Conservation (phyloP, 2,888 invertebrate species). For the Callosobruchus maculatus region DNA sequence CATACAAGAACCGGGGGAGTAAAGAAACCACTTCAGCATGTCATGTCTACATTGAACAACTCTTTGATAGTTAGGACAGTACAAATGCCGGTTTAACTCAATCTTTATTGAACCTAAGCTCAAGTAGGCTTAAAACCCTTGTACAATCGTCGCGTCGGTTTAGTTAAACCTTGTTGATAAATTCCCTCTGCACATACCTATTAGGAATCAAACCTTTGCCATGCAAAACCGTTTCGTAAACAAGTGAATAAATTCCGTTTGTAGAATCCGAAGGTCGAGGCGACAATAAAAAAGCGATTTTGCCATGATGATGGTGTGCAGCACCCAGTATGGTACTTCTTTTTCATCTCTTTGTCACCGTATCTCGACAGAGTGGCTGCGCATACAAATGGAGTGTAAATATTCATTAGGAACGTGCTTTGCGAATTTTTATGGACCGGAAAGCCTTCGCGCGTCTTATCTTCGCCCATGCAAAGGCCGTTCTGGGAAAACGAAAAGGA, state of each 20-base stretch:
- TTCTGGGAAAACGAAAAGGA: background rate
- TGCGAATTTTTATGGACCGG: background rate
- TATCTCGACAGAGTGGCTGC: background rate
- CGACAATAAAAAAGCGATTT: background rate
- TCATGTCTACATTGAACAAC: no score
- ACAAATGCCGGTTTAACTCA: no score
- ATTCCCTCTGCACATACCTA: no score
- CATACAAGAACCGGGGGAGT: no score
- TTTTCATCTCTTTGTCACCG: background rate
- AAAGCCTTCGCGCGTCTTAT: background rate
- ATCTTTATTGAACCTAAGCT: no score
- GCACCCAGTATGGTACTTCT: background rate
- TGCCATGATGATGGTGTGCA: background rate
- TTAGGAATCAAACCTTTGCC: no score
- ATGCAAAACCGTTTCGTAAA: background rate
- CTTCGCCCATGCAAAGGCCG: background rate
- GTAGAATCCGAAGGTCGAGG: background rate
- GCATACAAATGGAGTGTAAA: background rate
- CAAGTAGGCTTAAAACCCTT: no score
- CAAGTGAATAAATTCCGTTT: background rate
- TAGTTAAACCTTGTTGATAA: no score
- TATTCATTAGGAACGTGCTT: background rate
- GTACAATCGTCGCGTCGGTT: no score
- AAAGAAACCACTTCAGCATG: no score
- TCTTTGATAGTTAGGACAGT: no score